A percentile compares a stretch with the other conserved stretches of the same genome.
Conservation (phyloP, 2,113 vertebrate genomes). For the Heterotilapia buettikoferi region DNA sequence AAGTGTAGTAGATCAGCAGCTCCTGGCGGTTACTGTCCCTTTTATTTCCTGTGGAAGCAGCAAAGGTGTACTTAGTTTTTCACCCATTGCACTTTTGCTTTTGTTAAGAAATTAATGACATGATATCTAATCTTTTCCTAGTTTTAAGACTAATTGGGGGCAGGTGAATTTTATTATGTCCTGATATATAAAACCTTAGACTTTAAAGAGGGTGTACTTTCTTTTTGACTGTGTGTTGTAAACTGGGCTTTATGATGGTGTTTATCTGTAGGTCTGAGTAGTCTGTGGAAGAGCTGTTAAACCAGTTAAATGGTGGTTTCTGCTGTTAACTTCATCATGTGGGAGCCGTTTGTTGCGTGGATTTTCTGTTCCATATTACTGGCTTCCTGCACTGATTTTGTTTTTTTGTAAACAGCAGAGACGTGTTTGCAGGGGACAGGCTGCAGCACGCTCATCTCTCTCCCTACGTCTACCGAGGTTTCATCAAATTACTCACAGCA, state of each 20-base stretch:
- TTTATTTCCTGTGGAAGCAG: background rate
- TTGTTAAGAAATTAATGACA: background rate
- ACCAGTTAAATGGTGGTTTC: background rate
- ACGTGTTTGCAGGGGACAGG: slow-evolving; percentile 18
- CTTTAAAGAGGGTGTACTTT: background rate
- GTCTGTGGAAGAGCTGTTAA: background rate
- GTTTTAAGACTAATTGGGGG: background rate
- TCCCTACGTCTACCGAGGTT: background rate
- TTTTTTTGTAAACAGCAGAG: slow-evolving; percentile 16
- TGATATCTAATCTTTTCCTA: background rate
- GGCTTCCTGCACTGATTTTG: background rate
- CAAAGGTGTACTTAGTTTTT: background rate
- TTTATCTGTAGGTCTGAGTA: background rate
- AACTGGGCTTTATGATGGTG: background rate
- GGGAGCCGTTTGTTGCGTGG: background rate
- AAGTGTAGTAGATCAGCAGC: background rate
- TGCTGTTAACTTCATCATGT: background rate
- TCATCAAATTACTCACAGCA: background rate
- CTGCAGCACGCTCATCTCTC: slow-evolving; percentile 15
- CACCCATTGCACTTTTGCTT: background rate
- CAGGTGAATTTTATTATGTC: background rate
- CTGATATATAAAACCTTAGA: background rate
- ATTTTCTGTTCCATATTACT: background rate
- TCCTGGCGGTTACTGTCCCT: background rate
- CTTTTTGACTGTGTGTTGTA: background rate